Evolutionary conservation across 2,797 vertebrate species (phyloP), one percentile per base, ranked within the genome.

Genomic region (Nyctalus aviator): DNA sequence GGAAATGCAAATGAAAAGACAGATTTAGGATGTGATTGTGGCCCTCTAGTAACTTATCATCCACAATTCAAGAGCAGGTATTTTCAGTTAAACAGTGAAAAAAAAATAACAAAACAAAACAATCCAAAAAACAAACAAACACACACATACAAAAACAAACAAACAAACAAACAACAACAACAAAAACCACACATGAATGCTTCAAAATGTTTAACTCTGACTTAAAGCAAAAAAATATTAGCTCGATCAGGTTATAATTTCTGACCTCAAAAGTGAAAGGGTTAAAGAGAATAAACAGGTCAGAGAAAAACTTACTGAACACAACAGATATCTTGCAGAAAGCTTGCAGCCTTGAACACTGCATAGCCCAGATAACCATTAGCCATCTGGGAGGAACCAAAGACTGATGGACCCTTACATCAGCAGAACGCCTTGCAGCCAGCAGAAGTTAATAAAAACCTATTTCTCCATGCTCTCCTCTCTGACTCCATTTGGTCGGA

Each of bases 71-170:
- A 94, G 92, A 79, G 9, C 46, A 79, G 25, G 0, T 27, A 21
- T 62, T 82, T 83, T 53, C 68, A 77, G 15, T 66, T 85, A 6
- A 66, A 71, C 21, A 85, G 92, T 75, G 20, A 94, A 94, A 91
- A 83, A 83, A 23, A 3, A 64, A 30, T 32, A 71, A 32, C 41
- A 30, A n/a, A 17, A 68, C 46, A 25, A 91, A 50, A 59, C 41
- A 92, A 59, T 59, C 55, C 55, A 11, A 11, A 13, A 50, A 72
- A 30, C 8, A 44, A 15, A 55, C 53, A 23, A 9, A 53, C 14
- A 41, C 37, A 41, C n/a, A n/a, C n/a, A n/a, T n/a, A 41, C n/a
- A 23, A 12, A 41, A 72, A 9, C 59, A 48, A 46, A 62, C 4
- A 62, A 15, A 55, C 8, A 55, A 55, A 55, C 7, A 23, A 21